Evolutionary conservation across 35 echinoderm and acorn worm genomes (phyloP), one percentile per base, ranked within the genome.

Genomic region (Chiridota heheva): DNA sequence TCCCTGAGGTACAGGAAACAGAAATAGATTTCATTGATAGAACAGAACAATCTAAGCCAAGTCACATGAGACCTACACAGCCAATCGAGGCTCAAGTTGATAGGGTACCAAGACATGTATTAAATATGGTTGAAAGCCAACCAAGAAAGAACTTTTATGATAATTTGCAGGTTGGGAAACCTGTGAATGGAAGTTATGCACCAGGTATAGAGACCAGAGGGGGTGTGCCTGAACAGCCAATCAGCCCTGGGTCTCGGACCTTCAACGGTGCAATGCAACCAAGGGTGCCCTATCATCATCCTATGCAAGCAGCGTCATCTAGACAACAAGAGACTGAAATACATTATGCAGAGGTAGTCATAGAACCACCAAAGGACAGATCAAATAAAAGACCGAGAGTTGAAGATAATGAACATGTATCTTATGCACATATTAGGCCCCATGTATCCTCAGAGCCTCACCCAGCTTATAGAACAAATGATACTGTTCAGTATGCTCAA

Each of bases 141-240:
- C 20, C 67, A 71, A 72, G 37, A 44, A 53, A n/a, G 40, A 30
- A 42, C 44, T 46, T 30, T 26, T 28, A 33, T 42, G 16, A 74
- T 26, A 29, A 32, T 51, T 42, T 32, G 7, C 40, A 72, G 33
- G n/a, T n/a, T n/a, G n/a, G n/a, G n/a, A n/a, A n/a, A n/a, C n/a
- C n/a, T n/a, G n/a, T n/a, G n/a, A n/a, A n/a, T n/a, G n/a, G n/a
- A n/a, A n/a, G n/a, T n/a, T n/a, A n/a, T n/a, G n/a, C 62, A 58
- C 24, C 67, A 73, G 67, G 67, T 38, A 33, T 51, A 46, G 82
- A 73, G 51, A 15, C 77, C 77, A 81, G 86, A 89, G 86, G 86
- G 86, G 86, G 86, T 81, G 86, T 89, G 86, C 77, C 86, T 58
- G 69, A 81, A 69, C 81, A 57, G 86, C 86, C 86, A 72, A 89